A percentile compares a stretch with the other conserved stretches of the same genome.
phyloP scores from a whole-genome alignment of 37 sponge, comb jelly and placozoan species.

The Cladorhizidae sp. region DNA sequence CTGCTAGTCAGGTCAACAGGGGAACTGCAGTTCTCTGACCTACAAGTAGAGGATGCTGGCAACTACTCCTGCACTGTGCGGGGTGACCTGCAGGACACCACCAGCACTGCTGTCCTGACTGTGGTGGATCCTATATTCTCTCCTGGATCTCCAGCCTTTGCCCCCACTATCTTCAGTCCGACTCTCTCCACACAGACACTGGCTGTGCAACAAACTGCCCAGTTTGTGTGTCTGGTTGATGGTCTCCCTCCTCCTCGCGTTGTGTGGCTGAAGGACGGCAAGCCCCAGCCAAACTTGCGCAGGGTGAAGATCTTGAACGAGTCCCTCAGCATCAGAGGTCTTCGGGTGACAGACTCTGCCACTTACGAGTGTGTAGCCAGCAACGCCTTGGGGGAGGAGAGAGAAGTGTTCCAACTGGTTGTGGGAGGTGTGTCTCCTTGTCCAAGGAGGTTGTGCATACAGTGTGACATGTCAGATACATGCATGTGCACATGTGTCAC shows the following conservation, averaged over 20 bases:
- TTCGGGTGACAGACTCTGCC: constrained; percentile 16
- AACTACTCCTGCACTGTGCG: constrained; percentile 37
- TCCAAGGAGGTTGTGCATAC: too few relatives aligned
- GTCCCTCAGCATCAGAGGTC: constrained; percentile 13
- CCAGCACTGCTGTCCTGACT: neutral
- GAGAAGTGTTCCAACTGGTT: neutral
- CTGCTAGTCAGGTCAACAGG: constrained; percentile 3
- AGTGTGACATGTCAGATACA: too few relatives aligned
- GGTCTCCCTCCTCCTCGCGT: constrained; percentile 19
- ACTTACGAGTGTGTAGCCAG: constrained; percentile 27
- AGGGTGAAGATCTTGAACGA: constrained; percentile 7
- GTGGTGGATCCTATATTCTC: constrained; percentile 18
- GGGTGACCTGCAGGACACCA: neutral
- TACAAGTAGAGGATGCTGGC: constrained; percentile 32
- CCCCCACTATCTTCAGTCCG: constrained; percentile 26
- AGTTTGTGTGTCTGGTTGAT: constrained; percentile 37
- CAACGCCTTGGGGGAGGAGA: constrained; percentile 13
- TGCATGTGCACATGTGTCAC: too few relatives aligned
- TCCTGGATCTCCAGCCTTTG: constrained; percentile 2
- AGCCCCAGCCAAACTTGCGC: constrained; percentile 25
- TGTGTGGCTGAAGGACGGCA: constrained; percentile 23
- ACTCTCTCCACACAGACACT: constrained; percentile 22
- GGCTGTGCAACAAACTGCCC: constrained; percentile 20
- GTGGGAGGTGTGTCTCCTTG: neutral
- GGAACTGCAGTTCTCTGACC: constrained; percentile 26